These are phyloP conservation scores for Germaria angustata DNA, from an alignment of 2,888 invertebrate genomes.

Conservation along the genomic window DNA sequence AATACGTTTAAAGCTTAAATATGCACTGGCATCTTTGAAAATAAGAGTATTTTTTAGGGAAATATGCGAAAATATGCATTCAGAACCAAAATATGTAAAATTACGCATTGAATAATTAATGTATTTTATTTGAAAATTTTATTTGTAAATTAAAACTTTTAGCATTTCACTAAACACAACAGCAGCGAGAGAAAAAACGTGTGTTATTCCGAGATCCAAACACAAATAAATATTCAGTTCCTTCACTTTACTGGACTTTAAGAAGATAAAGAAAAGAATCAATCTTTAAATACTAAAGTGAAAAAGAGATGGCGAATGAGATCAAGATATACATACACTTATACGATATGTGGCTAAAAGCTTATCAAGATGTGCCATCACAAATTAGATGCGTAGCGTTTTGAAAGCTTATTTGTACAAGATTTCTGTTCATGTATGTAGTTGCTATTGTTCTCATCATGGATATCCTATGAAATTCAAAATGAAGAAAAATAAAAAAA, in stretches of 20 bases:
- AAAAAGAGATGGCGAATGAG: constrained; percentile 35
- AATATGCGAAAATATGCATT: neutral
- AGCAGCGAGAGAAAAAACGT: no score
- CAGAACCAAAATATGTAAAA: neutral
- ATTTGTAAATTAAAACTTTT: no score
- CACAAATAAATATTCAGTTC: no score
- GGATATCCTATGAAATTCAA: constrained; percentile 36
- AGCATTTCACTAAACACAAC: no score
- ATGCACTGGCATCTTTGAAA: no score
- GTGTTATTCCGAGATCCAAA: no score
- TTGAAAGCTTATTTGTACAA: constrained; percentile 67
- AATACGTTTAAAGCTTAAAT: no score
- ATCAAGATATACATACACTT: no score
- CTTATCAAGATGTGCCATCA: constrained; percentile 66
- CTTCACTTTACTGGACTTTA: constrained; percentile 12
- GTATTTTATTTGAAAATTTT: no score
- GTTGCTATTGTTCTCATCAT: constrained; percentile 18
- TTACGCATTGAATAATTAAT: no score
- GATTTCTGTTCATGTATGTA: constrained; percentile 38
- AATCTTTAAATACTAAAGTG: neutral
- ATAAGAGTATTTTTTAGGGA: neutral
- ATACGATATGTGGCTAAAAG: constrained; percentile 49
- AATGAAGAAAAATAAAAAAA: neutral
- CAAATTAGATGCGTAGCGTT: constrained; percentile 67
- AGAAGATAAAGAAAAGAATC: neutral